Conservation (phyloP, 2,113 vertebrate genomes). For the Delphinus delphis region DNA sequence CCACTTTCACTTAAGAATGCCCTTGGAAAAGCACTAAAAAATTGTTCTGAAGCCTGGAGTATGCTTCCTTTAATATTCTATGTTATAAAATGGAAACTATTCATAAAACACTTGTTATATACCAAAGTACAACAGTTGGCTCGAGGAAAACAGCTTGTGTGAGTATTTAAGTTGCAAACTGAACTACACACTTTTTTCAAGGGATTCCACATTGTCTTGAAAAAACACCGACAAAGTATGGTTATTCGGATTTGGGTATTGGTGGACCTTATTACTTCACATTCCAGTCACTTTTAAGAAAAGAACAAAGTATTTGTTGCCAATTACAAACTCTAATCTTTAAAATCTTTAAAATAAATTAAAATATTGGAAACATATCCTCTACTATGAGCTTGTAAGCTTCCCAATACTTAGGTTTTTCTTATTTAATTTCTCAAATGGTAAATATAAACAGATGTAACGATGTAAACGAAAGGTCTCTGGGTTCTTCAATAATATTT, state of each 20-base stretch:
- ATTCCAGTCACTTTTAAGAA: constrained; percentile 15
- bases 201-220: background rate
- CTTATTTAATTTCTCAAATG: background rate
- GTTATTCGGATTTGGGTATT: background rate
- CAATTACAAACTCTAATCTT: background rate
- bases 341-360: background rate
- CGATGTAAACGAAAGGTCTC: background rate
- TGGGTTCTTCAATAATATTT: background rate
- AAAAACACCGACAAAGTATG: background rate
- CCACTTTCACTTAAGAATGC: background rate
- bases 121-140: background rate
- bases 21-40: background rate
- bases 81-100: background rate
- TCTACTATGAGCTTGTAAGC: background rate
- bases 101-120: background rate
- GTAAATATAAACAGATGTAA: background rate
- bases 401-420: background rate
- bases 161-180: background rate
- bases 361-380: background rate
- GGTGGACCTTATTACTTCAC: background rate
- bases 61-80: background rate
- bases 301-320: background rate
- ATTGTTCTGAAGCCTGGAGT: background rate
- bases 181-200: background rate
- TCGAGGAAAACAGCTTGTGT: background rate